These are phyloP conservation scores for Aphelenchoides besseyi DNA, from an alignment of 1,140 invertebrate species.

Conservation along the genomic window DNA sequence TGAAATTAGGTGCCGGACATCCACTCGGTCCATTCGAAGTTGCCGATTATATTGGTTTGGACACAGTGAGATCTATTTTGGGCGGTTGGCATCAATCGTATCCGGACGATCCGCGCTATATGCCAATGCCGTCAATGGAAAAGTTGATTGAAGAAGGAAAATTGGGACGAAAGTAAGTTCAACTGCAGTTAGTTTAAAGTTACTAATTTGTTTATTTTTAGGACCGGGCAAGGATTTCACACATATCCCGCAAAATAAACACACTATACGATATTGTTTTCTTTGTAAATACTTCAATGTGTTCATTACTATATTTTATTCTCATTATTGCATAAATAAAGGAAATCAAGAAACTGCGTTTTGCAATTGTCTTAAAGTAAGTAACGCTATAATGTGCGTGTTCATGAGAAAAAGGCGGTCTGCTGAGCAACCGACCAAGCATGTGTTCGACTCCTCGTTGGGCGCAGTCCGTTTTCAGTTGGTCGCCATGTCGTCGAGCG, in stretches of 20 bases:
- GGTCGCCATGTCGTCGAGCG: too few relatives aligned
- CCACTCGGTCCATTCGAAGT: constrained; percentile 69
- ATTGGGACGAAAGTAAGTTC: constrained; percentile 77
- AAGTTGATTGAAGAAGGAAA: constrained; percentile 77
- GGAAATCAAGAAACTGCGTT: background rate
- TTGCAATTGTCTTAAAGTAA: too few relatives aligned
- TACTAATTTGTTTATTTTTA: too few relatives aligned
- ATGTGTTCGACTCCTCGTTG: too few relatives aligned
- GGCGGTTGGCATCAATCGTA: constrained; percentile 75
- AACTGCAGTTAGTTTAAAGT: too few relatives aligned
- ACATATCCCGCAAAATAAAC: constrained; percentile 17
- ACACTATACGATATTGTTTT: background rate
- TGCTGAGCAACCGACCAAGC: too few relatives aligned
- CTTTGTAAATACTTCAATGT: constrained; percentile 1
- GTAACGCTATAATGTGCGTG: too few relatives aligned
- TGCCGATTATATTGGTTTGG: constrained; percentile 67
- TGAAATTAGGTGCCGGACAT: constrained; percentile 68
- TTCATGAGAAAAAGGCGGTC: too few relatives aligned
- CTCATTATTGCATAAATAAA: background rate
- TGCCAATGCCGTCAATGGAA: constrained; percentile 67
- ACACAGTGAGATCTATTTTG: constrained; percentile 69
- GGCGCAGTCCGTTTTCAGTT: too few relatives aligned
- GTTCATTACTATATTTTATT: background rate
- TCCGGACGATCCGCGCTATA: constrained; percentile 71
- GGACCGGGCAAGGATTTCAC: constrained; percentile 82